phyloP scores from a whole-genome alignment of 2,888 invertebrate genomes.

The Drosophila sordidapex region DNA sequence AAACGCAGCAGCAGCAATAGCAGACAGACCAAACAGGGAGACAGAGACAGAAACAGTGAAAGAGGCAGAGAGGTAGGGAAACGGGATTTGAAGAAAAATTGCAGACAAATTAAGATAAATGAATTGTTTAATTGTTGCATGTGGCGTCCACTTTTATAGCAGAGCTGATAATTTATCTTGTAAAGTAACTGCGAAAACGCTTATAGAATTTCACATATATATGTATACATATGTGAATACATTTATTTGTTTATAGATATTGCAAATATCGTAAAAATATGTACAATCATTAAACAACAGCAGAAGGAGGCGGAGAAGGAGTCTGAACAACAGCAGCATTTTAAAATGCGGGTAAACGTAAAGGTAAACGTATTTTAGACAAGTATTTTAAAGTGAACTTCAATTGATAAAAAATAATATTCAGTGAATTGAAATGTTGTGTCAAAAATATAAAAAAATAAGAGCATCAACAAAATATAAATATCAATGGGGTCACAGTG shows the following conservation, averaged over 20 bases:
- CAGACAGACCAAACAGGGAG: slow-evolving; percentile 40
- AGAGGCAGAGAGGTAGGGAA: background rate
- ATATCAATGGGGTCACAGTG: background rate
- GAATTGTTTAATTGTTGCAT: slow-evolving; percentile 80
- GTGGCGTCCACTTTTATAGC: slow-evolving; percentile 45
- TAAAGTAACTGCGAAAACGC: slow-evolving; percentile 52
- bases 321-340: background rate
- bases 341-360: background rate
- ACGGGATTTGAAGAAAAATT: slow-evolving; percentile 46
- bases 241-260: background rate
- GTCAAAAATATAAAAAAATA: background rate
- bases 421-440: background rate
- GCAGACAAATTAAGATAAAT: slow-evolving; percentile 82
- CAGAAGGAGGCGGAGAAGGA: background rate
- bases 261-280: background rate
- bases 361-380: background rate
- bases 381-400: background rate
- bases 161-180: slow-evolving; percentile 61
- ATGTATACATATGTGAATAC: background rate
- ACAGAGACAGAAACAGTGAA: background rate
- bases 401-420: background rate
- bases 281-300: background rate
- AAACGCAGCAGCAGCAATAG: slow-evolving; percentile 22
- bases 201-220: slow-evolving; percentile 11
- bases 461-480: background rate